A percentile compares a stretch with the other conserved stretches of the same genome.
Conservation (phyloP, 2,888 invertebrate species). For the Odontomyia ornata region DNA sequence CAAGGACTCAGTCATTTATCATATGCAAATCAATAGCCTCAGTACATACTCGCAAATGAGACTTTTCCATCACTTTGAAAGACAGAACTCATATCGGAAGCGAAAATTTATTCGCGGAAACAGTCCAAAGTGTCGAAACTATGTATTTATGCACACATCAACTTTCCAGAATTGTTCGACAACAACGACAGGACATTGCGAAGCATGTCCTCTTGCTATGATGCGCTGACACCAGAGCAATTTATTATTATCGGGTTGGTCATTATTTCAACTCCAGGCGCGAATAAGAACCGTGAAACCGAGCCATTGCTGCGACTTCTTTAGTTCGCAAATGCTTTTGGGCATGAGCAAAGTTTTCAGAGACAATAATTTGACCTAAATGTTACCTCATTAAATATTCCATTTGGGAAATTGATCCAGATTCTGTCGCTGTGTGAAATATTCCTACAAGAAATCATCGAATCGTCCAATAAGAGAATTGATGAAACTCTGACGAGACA, state of each 20-base stretch:
- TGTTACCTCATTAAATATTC: conserved; percentile 2
- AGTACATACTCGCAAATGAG: too few species aligned
- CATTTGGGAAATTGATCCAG: conserved; percentile 19
- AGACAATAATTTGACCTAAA: not conserved
- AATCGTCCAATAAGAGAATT: not conserved
- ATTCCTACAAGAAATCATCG: not conserved
- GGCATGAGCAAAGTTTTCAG: not conserved
- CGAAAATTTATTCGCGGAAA: too few species aligned
- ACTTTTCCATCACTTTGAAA: too few species aligned
- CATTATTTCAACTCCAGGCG: not conserved
- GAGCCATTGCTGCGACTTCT: not conserved
- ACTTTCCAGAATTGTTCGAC: not conserved
- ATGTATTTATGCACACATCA: not conserved
- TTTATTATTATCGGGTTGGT: conserved; percentile 10
- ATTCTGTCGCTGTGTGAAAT: not conserved
- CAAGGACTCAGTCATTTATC: too few species aligned
- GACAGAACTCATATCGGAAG: too few species aligned
- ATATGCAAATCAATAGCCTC: too few species aligned
- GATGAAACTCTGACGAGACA: not conserved
- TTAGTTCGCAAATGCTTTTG: not conserved
- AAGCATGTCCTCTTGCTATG: not conserved
- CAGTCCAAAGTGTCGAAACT: too few species aligned
- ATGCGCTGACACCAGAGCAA: not conserved
- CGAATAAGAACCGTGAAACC: not conserved
- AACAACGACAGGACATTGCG: not conserved